Base-by-base conservation (phyloP, 2,113 vertebrate genomes). In the Stomatorhinus ivindoensis region DNA sequence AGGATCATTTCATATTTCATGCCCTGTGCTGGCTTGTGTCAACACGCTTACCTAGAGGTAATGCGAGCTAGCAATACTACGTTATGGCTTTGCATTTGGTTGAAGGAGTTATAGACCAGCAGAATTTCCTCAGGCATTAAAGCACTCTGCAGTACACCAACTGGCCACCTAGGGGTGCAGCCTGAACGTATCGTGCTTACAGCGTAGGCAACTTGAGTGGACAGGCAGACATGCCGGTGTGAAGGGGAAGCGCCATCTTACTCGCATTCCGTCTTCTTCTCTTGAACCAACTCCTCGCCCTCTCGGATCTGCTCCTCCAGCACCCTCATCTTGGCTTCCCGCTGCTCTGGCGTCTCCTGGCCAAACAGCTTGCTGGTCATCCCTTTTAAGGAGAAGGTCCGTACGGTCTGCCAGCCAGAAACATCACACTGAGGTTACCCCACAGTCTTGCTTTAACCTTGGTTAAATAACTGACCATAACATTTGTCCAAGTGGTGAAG, bases 341-440 rank as follows among this genome's bases (percentile, higher is more conserved):
- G 97, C 92, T 98, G 97, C 94, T 98, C 98, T 0, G 97, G 96
- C 3, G 97, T 97, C 94, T 99, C 98, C 91, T 98, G 98, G 50
- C 98, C 98, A 8, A 99, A 99, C 24, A 99, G 96, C 93, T 99
- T 99, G 93, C 96, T 98, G 91, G 98, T 99, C 97, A 99, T 97
- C 17, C 98, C 98, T 91, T 99, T 99, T 86, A 99, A 93, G 55
- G 98, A 99, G 93, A 99, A 99, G 0, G 97, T 98, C 91, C 97
- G 96, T 87, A 99, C 95, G 1, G 97, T 98, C 98, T 99, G 92
- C 89, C 94, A 91, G 51, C 24, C 89, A 50, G 58, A 86, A 46
- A 65, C 13, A 86, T 46, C 24, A 7, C 24, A 85, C 27, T 13
- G 61, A 69, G 27, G 61, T 69, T 69, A 69, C 10, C 10, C 27